Base-by-base conservation (phyloP, 1,140 invertebrate genomes). In the Metaphire vulgaris region DNA sequence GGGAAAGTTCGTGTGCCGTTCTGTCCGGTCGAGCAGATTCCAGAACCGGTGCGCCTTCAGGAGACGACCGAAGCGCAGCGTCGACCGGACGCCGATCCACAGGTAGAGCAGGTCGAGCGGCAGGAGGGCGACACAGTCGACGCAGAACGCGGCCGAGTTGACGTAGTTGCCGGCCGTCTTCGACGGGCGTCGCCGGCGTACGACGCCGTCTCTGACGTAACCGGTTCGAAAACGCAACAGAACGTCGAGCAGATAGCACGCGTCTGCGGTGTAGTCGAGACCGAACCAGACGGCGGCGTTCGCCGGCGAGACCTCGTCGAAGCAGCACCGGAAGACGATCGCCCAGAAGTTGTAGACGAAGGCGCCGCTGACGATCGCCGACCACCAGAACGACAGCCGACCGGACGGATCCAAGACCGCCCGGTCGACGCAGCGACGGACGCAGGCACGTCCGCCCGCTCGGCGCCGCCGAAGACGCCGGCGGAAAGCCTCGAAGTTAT, bases 31-130 rank as follows among this genome's bases (percentile, higher is more conserved):
- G 91, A 98, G 93, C 87, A 98, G 98, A 81, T 94, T 92, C 96
- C 96, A 98, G 87, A 98, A 98, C 79, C 94, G 90, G 87, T 98
- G 98, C 83, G 98, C 97, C 88, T 98, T 98, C 80, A 98, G 95
- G 80, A 99, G 90, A 80, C 97, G 93, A 89, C 97, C 97, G 86
- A 93, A 94, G 81, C 97, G 90, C 79, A 99, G 89, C 81, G 98
- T 96, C 83, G 96, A 98, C 88, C 97, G 97, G 89, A 96, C 98
- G 80, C 94, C 95, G 85, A 98, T 95, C 83, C 96, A 98, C 82
- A 99, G 89, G 88, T 99, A 98, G 81, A 99, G 91, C 89, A 97
- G 97, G 89, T 99, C 97, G 83, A 99, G 89, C 78, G 97, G 97
- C 83, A 98, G 88, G 83, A 98, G 90, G 89, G 96, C 98, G 84